phyloP scores from a whole-genome alignment of 2,113 vertebrate genomes.

The Sisor rabdophorus region DNA sequence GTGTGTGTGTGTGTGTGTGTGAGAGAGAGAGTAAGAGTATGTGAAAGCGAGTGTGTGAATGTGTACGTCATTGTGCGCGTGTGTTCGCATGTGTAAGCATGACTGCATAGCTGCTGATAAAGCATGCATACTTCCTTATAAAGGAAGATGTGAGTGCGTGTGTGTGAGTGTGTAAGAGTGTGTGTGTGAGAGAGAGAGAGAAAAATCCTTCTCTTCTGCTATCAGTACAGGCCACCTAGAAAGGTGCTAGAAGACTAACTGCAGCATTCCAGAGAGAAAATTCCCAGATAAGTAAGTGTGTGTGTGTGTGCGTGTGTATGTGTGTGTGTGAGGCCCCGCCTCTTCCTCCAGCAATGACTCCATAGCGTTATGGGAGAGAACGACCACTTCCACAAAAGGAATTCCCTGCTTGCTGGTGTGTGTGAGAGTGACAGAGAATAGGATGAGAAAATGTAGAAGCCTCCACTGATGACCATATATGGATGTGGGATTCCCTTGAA shows the following conservation, averaged over 20 bases:
- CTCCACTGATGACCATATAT: slow-evolving; percentile 81
- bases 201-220: slow-evolving; percentile 30
- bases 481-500: slow-evolving; percentile 88
- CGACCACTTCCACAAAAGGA: slow-evolving; percentile 77
- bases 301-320: neutral
- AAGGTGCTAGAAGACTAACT: slow-evolving; percentile 49
- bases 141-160: slow-evolving; percentile 39
- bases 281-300: slow-evolving; percentile 74
- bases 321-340: too few species aligned
- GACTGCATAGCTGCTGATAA: neutral
- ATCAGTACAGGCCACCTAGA: slow-evolving; percentile 46
- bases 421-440: slow-evolving; percentile 20
- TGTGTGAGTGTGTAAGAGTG: too few species aligned
- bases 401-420: slow-evolving; percentile 70
- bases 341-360: too few species aligned
- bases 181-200: neutral
- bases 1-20: neutral
- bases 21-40: neutral
- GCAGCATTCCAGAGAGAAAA: slow-evolving; percentile 68
- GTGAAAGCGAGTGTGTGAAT: neutral
- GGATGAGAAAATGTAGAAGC: slow-evolving; percentile 56
- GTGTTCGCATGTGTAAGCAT: too few species aligned
- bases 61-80: neutral
- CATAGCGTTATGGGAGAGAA: slow-evolving; percentile 60
- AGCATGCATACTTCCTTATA: slow-evolving; percentile 49